Evolutionary conservation across 2,797 vertebrate genomes (phyloP).

Genomic region (Falco columbarius): DNA sequence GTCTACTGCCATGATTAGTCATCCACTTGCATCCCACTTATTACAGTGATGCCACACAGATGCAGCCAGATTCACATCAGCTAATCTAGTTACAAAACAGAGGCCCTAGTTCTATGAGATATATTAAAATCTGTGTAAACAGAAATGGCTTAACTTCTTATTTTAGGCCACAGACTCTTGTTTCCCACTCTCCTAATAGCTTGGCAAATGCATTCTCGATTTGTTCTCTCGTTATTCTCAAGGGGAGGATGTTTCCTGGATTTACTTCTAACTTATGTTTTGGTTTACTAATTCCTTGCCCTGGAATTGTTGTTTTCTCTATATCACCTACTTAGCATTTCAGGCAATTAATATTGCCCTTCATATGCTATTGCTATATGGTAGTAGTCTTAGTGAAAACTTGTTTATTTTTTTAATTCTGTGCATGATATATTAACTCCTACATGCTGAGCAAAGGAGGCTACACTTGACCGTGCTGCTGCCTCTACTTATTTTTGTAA

Average conservation of each 20-base stretch:
- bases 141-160: not conserved
- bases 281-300: not conserved
- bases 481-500: not conserved
- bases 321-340: not conserved
- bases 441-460: not conserved
- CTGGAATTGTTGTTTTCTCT: not conserved
- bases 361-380: not conserved
- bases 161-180: not conserved
- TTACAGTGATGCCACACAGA: not conserved
- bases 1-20: not conserved
- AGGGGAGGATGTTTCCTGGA: not conserved
- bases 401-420: not conserved
- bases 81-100: conserved; percentile 34
- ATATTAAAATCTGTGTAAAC: not conserved
- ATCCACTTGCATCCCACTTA: not conserved
- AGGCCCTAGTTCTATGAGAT: not conserved
- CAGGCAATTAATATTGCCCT: not conserved
- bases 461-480: not conserved
- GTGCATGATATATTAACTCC: not conserved
- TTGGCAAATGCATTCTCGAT: not conserved
- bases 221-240: not conserved
- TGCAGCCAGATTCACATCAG: conserved; percentile 30
- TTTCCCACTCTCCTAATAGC: not conserved
- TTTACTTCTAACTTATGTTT: not conserved
- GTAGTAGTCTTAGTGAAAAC: not conserved